Percentiles rank a stretch among this genome's conserved stretches.
phyloP scores from a whole-genome alignment of 1,140 invertebrate genomes.

The Drosophila sulfurigaster region DNA sequence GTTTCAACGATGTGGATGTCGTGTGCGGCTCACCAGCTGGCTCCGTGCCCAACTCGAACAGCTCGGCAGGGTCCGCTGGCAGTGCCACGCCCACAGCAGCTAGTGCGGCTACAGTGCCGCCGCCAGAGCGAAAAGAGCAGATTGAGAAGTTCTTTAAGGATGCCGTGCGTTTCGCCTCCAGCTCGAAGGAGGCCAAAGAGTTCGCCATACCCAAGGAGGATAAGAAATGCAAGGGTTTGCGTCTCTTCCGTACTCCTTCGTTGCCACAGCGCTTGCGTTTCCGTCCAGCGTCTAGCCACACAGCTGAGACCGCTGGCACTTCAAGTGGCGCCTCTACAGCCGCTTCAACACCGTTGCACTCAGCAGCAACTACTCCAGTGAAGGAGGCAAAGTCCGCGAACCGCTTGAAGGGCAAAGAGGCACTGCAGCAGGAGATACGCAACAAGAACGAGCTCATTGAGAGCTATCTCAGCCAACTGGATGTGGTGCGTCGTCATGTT shows the following conservation, averaged over 20 bases:
- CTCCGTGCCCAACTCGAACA: conserved; percentile 44
- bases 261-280: conserved; percentile 82
- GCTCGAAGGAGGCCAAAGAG: conserved; percentile 79
- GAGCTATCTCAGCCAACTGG: conserved; percentile 77
- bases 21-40: conserved; percentile 74
- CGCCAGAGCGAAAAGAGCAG: conserved; percentile 79
- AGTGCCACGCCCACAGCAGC: conserved; percentile 63
- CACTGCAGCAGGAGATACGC: conserved; percentile 79
- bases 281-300: conserved; percentile 69
- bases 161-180: conserved; percentile 75
- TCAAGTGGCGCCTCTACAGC: conserved; percentile 66
- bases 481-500: conserved; percentile 76
- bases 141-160: conserved; percentile 85
- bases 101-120: conserved; percentile 24
- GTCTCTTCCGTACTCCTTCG: conserved; percentile 80
- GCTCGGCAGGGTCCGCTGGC: conserved; percentile 65
- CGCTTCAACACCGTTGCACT: conserved; percentile 76
- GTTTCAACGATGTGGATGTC: conserved; percentile 83
- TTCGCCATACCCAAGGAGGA: conserved; percentile 83
- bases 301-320: conserved; percentile 34
- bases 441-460: conserved; percentile 82
- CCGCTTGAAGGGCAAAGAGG: conserved; percentile 81
- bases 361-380: conserved; percentile 75
- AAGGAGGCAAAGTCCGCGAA: conserved; percentile 79
- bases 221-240: conserved; percentile 79